phyloP scores from a whole-genome alignment of 2,797 vertebrate species.

The Sphenopsis melanotis region DNA sequence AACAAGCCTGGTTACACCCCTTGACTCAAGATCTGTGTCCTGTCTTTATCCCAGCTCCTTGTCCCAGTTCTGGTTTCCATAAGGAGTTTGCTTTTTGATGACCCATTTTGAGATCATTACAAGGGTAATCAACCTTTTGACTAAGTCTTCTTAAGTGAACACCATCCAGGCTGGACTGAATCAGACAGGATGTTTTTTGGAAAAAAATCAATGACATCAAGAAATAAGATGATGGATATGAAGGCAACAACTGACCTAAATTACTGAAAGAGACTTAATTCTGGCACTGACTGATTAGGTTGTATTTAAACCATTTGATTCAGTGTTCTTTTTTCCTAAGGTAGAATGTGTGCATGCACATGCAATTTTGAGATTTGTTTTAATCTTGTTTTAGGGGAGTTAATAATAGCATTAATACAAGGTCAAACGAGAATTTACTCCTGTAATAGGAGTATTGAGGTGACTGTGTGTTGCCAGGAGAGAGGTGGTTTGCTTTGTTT shows the following conservation, averaged over 20 bases:
- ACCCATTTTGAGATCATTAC: neutral
- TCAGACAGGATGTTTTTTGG: neutral
- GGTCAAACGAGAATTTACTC: constrained; percentile 55
- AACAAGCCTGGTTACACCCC: neutral
- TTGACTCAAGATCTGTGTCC: neutral
- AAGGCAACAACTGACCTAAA: neutral
- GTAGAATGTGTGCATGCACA: neutral
- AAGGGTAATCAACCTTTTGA: neutral
- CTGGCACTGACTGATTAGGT: neutral
- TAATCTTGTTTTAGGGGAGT: constrained; percentile 68
- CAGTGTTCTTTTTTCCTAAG: neutral
- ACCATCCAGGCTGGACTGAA: neutral
- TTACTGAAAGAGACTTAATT: neutral
- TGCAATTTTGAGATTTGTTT: constrained; percentile 67
- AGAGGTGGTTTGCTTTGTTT: constrained; percentile 57
- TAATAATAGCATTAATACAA: constrained; percentile 61
- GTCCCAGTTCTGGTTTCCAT: neutral
- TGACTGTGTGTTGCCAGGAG: constrained; percentile 57
- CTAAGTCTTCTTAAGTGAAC: neutral
- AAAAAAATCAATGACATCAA: neutral
- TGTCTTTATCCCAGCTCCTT: neutral
- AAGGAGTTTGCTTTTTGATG: neutral
- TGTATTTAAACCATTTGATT: neutral
- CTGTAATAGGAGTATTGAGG: constrained; percentile 53
- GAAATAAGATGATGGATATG: neutral